Conservation (phyloP, 2,113 vertebrate species). For the Bubo scandiacus region DNA sequence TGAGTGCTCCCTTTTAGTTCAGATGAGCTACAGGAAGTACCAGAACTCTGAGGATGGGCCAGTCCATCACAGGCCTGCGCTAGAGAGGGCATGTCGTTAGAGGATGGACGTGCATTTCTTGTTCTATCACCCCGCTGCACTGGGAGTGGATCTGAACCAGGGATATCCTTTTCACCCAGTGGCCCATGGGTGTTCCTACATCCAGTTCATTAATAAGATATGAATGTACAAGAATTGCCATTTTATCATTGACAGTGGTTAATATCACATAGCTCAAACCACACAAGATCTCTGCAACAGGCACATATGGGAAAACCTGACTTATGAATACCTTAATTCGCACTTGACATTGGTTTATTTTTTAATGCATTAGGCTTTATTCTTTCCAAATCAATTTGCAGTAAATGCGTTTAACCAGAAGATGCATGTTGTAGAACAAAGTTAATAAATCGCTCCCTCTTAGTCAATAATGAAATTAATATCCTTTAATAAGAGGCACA, state of each 20-base stretch:
- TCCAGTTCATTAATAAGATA: neutral
- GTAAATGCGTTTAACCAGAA: neutral
- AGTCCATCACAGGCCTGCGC: neutral
- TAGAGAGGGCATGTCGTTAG: neutral
- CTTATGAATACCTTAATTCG: neutral
- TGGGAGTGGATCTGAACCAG: neutral
- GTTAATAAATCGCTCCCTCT: neutral
- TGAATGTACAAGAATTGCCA: neutral
- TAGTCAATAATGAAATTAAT: neutral
- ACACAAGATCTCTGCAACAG: neutral
- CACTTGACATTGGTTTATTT: neutral
- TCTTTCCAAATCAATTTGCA: neutral
- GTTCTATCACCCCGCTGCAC: neutral
- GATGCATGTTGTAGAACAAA: neutral
- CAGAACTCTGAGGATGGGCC: neutral
- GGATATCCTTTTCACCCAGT: neutral
- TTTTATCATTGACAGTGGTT: neutral
- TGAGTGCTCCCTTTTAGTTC: neutral
- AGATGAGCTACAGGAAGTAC: neutral
- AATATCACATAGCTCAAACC: neutral
- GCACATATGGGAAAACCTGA: neutral
- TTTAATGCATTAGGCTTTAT: neutral
- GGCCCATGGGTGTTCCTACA: neutral
- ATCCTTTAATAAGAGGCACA: neutral
- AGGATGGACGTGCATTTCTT: neutral